A percentile compares a stretch with the other conserved stretches of the same genome.
These are phyloP conservation scores for Musca domestica DNA, from an alignment of 1,140 invertebrate genomes.

Conservation along the genomic window DNA sequence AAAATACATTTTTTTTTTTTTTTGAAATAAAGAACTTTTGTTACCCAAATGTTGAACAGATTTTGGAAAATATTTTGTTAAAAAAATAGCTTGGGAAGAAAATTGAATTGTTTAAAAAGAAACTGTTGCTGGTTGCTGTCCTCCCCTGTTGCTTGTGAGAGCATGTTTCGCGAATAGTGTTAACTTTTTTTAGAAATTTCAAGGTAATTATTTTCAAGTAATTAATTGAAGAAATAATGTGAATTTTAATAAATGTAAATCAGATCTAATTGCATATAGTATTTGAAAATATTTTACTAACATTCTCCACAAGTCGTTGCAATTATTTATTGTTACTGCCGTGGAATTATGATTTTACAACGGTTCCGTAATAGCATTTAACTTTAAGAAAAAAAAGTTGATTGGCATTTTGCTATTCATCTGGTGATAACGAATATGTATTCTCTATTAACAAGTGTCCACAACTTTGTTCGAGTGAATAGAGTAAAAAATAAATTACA, in stretches of 20 bases:
- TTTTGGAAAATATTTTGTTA: not conserved
- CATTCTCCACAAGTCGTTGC: not conserved
- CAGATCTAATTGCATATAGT: too few relatives aligned
- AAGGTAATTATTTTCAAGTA: conserved; percentile 8
- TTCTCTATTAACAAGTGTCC: too few relatives aligned
- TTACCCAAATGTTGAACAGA: not conserved
- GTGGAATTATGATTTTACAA: not conserved
- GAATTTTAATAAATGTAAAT: not conserved
- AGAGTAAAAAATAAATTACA: too few relatives aligned
- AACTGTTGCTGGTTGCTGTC: too few relatives aligned
- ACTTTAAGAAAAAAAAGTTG: not conserved
- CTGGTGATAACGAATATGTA: too few relatives aligned
- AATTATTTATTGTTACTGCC: not conserved
- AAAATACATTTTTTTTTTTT: not conserved
- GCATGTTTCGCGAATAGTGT: conserved; percentile 16
- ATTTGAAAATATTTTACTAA: not conserved
- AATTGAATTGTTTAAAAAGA: not conserved
- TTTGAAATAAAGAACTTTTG: conserved; percentile 2
- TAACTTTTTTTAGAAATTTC: conserved; percentile 13
- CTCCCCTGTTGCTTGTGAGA: not conserved
- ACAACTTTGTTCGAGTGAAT: too few relatives aligned
- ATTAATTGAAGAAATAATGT: not conserved
- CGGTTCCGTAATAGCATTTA: not conserved
- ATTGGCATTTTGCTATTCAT: too few relatives aligned
- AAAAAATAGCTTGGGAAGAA: not conserved